Evolutionary conservation across 2,888 invertebrate species (phyloP), one percentile per base, ranked within the genome.

Genomic region (Helleia helle): DNA sequence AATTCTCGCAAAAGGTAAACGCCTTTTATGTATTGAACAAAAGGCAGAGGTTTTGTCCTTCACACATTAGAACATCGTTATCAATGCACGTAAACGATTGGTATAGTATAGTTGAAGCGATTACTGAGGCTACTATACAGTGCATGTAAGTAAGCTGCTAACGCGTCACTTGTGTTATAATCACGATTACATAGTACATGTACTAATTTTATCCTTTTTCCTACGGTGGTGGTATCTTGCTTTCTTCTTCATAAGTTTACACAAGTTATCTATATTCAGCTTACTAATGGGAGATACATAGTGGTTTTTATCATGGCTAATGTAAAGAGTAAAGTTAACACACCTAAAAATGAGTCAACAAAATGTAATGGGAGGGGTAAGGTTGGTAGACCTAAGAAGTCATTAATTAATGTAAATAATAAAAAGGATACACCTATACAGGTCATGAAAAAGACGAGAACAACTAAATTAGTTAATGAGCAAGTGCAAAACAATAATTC

Each of bases 51-150:
- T 48, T 54, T 56, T 62, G 81, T 77, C 83, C 83, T 83, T 83
- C 83, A 77, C 75, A 75, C 75, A 74, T 79, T 76, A 74, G 66
- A 70, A 63, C 59, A 71, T 73, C 68, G 63, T 70, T 80, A 76
- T 74, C 71, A 77, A 72, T 76, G 76, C 75, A 77, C 72, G 65
- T 67, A 70, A 70, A 74, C 65, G 65, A 65, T 65, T 65, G 59
- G 65, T 69, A 68, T 65, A 62, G 65, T 69, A 68, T 65, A 62
- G 63, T 66, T 69, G 68, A 74, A 75, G 75, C 71, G 77, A 80
- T 80, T 80, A 81, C 70, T 66, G 70, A 66, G 67, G 66, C 75
- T 73, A 76, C 69, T 67, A 59, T 62, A 62, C 65, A 69, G 62
- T 71, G 72, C 77, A 80, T 69, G 80, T 80, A 77, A 75, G 79